A percentile compares a stretch with the other conserved stretches of the same genome.
These are phyloP conservation scores for Recurvirostra avosetta DNA, from an alignment of 2,113 vertebrate genomes.

Conservation along the genomic window DNA sequence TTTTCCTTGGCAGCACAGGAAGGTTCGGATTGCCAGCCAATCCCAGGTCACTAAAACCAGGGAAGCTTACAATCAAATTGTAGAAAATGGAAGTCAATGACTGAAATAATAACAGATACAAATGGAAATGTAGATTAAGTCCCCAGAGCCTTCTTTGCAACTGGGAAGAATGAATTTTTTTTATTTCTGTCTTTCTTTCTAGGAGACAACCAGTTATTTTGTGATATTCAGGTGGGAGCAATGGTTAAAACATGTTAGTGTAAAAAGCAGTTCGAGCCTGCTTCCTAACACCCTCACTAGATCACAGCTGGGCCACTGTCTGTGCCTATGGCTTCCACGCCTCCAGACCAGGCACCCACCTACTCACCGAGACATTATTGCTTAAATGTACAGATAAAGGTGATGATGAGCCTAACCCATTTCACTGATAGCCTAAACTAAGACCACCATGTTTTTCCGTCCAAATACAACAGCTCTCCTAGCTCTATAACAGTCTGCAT, in stretches of 20 bases:
- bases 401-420: background rate
- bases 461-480: background rate
- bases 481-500: background rate
- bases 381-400: background rate
- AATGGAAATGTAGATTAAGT: background rate
- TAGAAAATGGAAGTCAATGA: background rate
- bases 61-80: background rate
- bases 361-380: background rate
- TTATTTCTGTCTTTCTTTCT: background rate
- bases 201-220: background rate
- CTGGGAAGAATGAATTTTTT: background rate
- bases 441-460: background rate
- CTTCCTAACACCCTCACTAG: background rate
- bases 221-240: background rate
- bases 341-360: background rate
- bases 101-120: background rate
- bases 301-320: background rate
- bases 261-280: background rate
- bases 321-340: background rate
- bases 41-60: background rate
- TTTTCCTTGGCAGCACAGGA: background rate
- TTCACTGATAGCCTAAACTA: background rate
- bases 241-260: background rate
- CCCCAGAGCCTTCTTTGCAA: background rate
- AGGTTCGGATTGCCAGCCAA: background rate